A percentile compares a stretch with the other conserved stretches of the same genome.
Evolutionary conservation across 1,140 invertebrate species (phyloP).

Genomic region (Drosophila insularis): DNA sequence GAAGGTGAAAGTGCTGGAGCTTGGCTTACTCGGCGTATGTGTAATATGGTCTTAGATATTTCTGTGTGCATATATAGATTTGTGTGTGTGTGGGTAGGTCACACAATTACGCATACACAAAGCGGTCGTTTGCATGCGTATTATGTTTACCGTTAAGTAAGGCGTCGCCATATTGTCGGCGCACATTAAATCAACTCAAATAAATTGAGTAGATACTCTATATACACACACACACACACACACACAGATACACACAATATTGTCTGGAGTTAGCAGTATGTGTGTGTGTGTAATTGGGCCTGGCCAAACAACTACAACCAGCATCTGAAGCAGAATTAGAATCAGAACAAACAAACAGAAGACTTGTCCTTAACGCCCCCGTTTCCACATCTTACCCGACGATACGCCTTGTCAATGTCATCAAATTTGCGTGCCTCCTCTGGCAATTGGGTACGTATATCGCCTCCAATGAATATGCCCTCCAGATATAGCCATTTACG

Average conservation of each 20-base stretch:
- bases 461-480: constrained; percentile 94
- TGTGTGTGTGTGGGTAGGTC: constrained; percentile 16
- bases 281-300: constrained; percentile 38
- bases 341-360: constrained; percentile 52
- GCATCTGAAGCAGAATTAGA: constrained; percentile 18
- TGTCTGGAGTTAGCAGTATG: not conserved
- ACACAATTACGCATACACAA: constrained; percentile 75
- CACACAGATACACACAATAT: not conserved
- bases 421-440: constrained; percentile 95
- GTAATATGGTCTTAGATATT: constrained; percentile 40
- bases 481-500: constrained; percentile 95
- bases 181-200: constrained; percentile 77
- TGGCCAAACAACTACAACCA: constrained; percentile 36
- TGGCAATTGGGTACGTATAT: constrained; percentile 92
- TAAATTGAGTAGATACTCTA: constrained; percentile 69
- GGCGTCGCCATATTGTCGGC: constrained; percentile 80
- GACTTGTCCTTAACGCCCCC: not conserved
- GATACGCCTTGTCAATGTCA: constrained; percentile 91
- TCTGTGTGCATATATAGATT: not conserved
- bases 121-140: constrained; percentile 78
- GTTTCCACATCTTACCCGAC: constrained; percentile 83
- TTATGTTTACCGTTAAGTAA: constrained; percentile 82
- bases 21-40: constrained; percentile 59
- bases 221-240: not conserved
- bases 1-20: constrained; percentile 67